Evolutionary conservation across 2,113 vertebrate genomes (phyloP).

Genomic region (Collichthys lucidus): DNA sequence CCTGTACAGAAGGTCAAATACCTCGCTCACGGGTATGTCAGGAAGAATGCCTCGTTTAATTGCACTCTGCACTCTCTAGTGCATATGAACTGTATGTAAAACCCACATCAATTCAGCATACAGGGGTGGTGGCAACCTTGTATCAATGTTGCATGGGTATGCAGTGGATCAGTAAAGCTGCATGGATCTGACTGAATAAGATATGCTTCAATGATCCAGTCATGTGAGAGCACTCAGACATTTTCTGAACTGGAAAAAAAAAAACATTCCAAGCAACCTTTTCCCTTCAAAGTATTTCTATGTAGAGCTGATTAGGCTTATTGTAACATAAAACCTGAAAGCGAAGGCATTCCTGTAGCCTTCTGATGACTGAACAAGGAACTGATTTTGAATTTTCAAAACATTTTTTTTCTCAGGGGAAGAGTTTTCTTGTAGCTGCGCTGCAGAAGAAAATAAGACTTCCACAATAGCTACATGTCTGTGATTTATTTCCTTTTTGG

Average conservation of each 20-base stretch:
- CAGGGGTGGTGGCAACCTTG: not conserved
- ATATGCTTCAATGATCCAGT: slow-evolving; percentile 12
- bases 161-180: slow-evolving; percentile 6
- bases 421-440: slow-evolving; percentile 6
- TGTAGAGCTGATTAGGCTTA: slow-evolving; percentile 7
- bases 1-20: not conserved
- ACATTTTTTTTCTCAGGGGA: slow-evolving; percentile 18
- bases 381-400: slow-evolving; percentile 36
- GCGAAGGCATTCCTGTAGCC: slow-evolving; percentile 3
- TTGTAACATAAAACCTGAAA: slow-evolving; percentile 13
- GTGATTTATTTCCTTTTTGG: slow-evolving; percentile 21
- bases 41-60: not conserved
- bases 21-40: not conserved
- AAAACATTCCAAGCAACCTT: not conserved
- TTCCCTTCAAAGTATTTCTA: slow-evolving; percentile 14
- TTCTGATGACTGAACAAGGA: slow-evolving; percentile 32
- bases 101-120: not conserved
- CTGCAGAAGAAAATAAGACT: slow-evolving; percentile 39
- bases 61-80: not conserved
- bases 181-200: slow-evolving; percentile 23
- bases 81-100: not conserved
- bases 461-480: slow-evolving; percentile 33
- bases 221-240: slow-evolving; percentile 1
- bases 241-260: slow-evolving; percentile 14
- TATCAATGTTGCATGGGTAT: slow-evolving; percentile 16